A percentile compares a stretch with the other conserved stretches of the same genome.
Evolutionary conservation across 2,113 vertebrate genomes (phyloP).

Genomic region (Paramisgurnus dabryanus): DNA sequence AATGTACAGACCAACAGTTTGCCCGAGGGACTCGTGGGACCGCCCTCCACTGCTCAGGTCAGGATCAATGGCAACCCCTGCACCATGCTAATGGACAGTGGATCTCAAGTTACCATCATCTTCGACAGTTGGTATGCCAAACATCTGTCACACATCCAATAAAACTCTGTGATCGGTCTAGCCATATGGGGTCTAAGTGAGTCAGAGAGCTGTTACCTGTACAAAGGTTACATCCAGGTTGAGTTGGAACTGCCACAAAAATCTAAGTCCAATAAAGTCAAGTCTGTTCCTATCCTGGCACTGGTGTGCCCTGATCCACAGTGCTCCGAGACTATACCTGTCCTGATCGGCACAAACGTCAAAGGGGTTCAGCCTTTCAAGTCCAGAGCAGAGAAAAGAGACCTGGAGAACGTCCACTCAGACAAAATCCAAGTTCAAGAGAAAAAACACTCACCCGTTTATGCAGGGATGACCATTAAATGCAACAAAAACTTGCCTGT

Average conservation of each 20-base stretch:
- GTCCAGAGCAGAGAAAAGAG: background rate
- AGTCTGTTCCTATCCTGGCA: background rate
- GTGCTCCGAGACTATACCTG: background rate
- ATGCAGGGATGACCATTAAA: background rate
- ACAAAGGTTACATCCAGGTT: slow-evolving; percentile 5
- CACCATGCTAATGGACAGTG: slow-evolving; percentile 39
- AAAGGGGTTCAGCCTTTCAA: background rate
- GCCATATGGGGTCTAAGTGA: slow-evolving; percentile 28
- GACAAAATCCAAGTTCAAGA: background rate
- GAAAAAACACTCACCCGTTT: background rate
- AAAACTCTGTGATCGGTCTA: slow-evolving; percentile 10
- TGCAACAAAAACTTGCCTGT: background rate
- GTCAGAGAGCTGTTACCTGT: slow-evolving; percentile 10
- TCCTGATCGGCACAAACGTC: background rate
- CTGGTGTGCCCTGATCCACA: background rate
- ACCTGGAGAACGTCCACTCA: background rate
- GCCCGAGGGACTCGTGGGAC: slow-evolving; percentile 34
- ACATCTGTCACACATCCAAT: slow-evolving; percentile 14
- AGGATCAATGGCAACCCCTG: slow-evolving; percentile 38
- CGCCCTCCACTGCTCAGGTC: slow-evolving; percentile 25
- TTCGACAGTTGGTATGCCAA: slow-evolving; percentile 39
- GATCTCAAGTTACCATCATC: slow-evolving; percentile 45
- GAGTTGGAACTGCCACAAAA: slow-evolving; percentile 6
- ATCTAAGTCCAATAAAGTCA: background rate
- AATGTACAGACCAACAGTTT: background rate